Conservation (phyloP, 2,888 invertebrate genomes). For the Apomyelois bistriatella region DNA sequence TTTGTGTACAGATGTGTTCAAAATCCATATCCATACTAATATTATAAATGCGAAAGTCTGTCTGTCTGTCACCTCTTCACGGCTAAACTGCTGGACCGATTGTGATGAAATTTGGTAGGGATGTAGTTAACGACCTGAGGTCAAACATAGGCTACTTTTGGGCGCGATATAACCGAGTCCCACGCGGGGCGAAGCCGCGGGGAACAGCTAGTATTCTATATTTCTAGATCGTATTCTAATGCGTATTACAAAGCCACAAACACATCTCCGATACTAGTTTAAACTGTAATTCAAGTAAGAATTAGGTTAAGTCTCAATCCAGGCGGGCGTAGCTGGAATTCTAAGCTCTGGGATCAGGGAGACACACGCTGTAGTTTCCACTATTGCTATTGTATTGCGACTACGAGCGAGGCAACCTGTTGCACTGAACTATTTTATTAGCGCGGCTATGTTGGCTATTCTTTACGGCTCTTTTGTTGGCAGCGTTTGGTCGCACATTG, state of each 20-base stretch:
- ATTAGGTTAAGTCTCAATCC: conserved; percentile 16
- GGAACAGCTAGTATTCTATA: no score
- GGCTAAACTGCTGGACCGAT: no score
- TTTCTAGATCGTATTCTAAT: background rate
- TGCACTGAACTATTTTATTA: conserved; percentile 78
- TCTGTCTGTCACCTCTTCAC: no score
- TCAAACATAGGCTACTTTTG: no score
- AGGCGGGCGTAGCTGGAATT: conserved; percentile 15
- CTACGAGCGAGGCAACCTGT: conserved; percentile 60
- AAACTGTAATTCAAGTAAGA: conserved; percentile 14
- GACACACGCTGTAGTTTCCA: conserved; percentile 45
- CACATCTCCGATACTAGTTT: conserved; percentile 9
- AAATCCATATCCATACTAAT: no score
- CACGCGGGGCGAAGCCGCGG: no score
- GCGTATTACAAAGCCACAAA: conserved; percentile 10
- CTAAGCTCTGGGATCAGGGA: conserved; percentile 22
- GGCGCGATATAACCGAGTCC: no score
- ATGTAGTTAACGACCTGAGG: no score
- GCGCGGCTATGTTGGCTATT: conserved; percentile 73
- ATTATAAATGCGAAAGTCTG: no score
- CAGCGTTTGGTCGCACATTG: conserved; percentile 67
- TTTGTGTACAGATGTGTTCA: background rate
- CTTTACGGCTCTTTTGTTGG: conserved; percentile 76
- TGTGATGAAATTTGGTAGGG: no score
- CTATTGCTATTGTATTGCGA: conserved; percentile 60